These are phyloP conservation scores for Microplitis manilae DNA, from an alignment of 2,888 invertebrate species.

Conservation along the genomic window DNA sequence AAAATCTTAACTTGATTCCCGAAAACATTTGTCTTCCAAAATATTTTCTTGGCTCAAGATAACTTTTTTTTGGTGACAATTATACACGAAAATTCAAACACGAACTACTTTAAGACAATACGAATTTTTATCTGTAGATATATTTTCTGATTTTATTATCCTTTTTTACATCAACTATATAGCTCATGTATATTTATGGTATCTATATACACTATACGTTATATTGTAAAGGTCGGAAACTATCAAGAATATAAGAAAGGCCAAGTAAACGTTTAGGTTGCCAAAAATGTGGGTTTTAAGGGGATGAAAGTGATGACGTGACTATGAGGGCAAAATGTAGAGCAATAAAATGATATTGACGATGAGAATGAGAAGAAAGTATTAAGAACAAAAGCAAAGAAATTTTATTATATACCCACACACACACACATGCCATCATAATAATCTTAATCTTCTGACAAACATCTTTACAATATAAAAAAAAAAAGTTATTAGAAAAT, in stretches of 20 bases:
- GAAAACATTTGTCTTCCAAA: too few species aligned
- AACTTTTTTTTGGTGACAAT: too few species aligned
- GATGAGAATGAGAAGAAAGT: slow-evolving; percentile 18
- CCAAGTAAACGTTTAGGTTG: not conserved
- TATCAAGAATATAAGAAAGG: not conserved
- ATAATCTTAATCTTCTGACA: not conserved
- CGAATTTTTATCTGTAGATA: too few species aligned
- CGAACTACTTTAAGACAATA: too few species aligned
- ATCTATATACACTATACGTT: not conserved
- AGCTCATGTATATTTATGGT: not conserved
- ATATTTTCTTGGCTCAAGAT: too few species aligned
- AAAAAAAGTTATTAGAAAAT: too few species aligned
- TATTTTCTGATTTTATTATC: not conserved
- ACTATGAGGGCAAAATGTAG: slow-evolving; percentile 20
- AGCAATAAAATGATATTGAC: slow-evolving; percentile 17
- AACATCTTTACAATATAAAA: not conserved
- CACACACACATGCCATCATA: not conserved
- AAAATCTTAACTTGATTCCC: too few species aligned
- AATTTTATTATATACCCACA: not conserved
- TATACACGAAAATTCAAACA: too few species aligned
- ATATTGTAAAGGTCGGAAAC: not conserved
- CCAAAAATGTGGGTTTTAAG: not conserved
- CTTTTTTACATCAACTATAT: not conserved
- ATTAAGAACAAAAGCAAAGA: slow-evolving; percentile 1
- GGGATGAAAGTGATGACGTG: not conserved